These are phyloP conservation scores for Blastomussa wellsi DNA, from an alignment of 92 coral and sea anemone species.

Conservation along the genomic window DNA sequence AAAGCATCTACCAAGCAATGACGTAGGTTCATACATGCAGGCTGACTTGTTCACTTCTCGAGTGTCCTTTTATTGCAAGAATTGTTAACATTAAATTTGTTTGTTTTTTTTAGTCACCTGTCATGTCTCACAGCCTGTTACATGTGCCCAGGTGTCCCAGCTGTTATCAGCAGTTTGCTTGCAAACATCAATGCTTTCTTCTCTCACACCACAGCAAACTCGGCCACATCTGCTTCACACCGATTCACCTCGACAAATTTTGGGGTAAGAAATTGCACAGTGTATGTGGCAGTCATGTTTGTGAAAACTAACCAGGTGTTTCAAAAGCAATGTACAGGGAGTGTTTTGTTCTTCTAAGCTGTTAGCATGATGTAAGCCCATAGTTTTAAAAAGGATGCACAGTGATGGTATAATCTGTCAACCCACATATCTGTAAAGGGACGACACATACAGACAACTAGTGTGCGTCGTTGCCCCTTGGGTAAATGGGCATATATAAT, in stretches of 20 bases:
- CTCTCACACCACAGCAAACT: conserved; percentile 96
- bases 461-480: too few species aligned
- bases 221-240: conserved; percentile 92
- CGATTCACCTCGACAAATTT: conserved; percentile 98
- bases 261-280: conserved; percentile 76
- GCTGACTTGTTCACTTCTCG: neutral
- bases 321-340: neutral
- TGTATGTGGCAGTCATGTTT: neutral
- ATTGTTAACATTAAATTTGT: neutral
- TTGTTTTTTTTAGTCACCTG: conserved; percentile 66
- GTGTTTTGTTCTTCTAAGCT: neutral
- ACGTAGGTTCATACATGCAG: conserved; percentile 72
- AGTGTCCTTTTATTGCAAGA: neutral
- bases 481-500: too few species aligned
- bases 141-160: conserved; percentile 94
- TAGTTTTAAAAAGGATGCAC: neutral
- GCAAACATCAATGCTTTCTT: conserved; percentile 99
- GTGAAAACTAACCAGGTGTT: neutral
- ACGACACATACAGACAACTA: too few species aligned
- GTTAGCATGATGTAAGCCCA: neutral
- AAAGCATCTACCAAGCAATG: conserved; percentile 98
- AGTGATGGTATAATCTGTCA: neutral
- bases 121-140: conserved; percentile 89
- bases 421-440: neutral
- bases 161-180: conserved; percentile 81